A percentile compares a stretch with the other conserved stretches of the same genome.
Evolutionary conservation across 1,140 invertebrate species (phyloP).

Genomic region (Pogonus chalceus): DNA sequence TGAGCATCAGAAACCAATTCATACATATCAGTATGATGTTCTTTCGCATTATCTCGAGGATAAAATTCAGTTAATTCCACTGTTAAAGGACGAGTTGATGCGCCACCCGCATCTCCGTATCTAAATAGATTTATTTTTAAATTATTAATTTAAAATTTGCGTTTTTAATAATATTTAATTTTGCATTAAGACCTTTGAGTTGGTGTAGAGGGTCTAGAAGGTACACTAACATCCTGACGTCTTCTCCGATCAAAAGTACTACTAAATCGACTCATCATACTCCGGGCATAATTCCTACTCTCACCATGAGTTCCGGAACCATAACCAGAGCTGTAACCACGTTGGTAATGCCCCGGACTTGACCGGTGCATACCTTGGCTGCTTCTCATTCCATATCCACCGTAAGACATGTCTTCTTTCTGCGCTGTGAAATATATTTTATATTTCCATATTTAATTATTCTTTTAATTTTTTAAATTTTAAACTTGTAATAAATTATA

Average conservation of each 20-base stretch:
- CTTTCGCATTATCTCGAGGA: constrained; percentile 49
- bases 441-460: too few relatives aligned
- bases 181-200: not conserved
- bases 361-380: not conserved
- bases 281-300: constrained; percentile 5
- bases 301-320: not conserved
- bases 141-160: not conserved
- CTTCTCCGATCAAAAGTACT: not conserved
- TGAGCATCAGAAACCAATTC: constrained; percentile 43
- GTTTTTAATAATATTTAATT: not conserved
- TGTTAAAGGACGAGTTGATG: constrained; percentile 34
- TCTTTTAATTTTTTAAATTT: too few relatives aligned
- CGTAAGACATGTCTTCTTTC: not conserved
- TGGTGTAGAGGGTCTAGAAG: not conserved
- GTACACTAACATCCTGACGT: not conserved
- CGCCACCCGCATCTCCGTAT: not conserved
- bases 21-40: constrained; percentile 55
- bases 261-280: constrained; percentile 7
- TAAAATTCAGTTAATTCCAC: constrained; percentile 54
- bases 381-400: constrained; percentile 4
- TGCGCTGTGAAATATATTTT: not conserved
- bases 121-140: not conserved
- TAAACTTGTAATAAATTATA: too few relatives aligned
- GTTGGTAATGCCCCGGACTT: not conserved
- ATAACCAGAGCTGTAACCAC: not conserved